phyloP scores from a whole-genome alignment of 2,113 vertebrate species.

The Sardina pilchardus region DNA sequence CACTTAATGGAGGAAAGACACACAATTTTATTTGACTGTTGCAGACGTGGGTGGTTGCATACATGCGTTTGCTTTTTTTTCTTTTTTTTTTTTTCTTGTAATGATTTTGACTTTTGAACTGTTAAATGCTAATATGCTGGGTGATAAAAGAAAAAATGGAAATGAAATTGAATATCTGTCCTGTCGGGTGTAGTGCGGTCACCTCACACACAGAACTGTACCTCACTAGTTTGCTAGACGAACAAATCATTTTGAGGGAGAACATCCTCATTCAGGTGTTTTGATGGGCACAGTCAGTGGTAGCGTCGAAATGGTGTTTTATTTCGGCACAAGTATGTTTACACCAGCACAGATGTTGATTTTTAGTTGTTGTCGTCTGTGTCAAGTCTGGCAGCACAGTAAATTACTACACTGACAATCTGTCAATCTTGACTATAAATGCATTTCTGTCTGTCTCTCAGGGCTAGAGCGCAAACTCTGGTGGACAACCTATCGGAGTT shows the following conservation, averaged over 20 bases:
- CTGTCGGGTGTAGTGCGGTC: neutral
- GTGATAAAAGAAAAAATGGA: neutral
- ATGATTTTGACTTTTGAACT: neutral
- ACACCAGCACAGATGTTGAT: too few species aligned
- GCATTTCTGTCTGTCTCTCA: constrained; percentile 53
- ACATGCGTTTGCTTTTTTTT: neutral
- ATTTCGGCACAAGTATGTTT: too few species aligned
- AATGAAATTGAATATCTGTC: neutral
- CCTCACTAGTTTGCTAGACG: neutral
- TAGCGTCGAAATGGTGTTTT: too few species aligned
- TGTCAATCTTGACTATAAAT: too few species aligned
- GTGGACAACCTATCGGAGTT: constrained; percentile 85
- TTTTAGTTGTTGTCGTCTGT: too few species aligned
- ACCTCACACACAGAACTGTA: too few species aligned
- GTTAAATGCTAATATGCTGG: neutral
- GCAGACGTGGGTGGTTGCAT: neutral
- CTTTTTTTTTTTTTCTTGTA: neutral
- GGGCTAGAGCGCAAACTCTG: constrained; percentile 81
- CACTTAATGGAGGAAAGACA: neutral
- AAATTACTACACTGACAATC: too few species aligned
- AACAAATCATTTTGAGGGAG: too few species aligned
- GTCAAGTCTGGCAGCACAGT: too few species aligned
- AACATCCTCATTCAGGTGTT: too few species aligned
- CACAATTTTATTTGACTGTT: neutral
- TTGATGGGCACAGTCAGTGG: too few species aligned